Conservation (phyloP, 2,797 vertebrate genomes). For the Perodicticus potto region DNA sequence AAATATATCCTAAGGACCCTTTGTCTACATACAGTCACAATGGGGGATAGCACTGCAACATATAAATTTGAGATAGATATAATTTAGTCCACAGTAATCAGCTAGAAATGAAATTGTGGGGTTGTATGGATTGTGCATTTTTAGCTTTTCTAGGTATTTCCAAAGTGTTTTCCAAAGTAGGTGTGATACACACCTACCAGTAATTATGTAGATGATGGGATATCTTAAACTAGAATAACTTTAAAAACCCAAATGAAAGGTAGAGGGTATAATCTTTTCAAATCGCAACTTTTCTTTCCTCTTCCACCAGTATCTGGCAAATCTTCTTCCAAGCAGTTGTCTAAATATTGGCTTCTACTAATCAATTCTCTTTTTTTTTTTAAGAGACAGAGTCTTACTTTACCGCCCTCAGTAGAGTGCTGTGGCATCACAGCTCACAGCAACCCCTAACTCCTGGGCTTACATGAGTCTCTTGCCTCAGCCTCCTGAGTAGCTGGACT, state of each 20-base stretch:
- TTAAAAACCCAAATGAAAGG: not conserved
- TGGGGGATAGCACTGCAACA: not conserved
- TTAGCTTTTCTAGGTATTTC: not conserved
- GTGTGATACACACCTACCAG: not conserved
- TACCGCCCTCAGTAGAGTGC: too few species aligned
- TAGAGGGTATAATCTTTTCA: not conserved
- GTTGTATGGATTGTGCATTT: not conserved
- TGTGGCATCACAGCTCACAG: too few species aligned
- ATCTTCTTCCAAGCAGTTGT: not conserved
- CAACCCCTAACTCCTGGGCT: too few species aligned
- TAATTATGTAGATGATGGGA: not conserved
- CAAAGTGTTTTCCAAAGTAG: not conserved
- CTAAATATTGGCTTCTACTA: not conserved
- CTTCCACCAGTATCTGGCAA: not conserved
- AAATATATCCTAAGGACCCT: not conserved
- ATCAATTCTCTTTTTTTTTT: not conserved
- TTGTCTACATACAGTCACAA: not conserved
- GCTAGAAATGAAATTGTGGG: not conserved
- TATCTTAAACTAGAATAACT: conserved; percentile 10
- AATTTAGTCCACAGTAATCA: not conserved
- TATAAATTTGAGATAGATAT: not conserved
- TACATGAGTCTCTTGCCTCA: too few species aligned
- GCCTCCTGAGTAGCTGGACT: too few species aligned
- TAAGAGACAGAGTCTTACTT: too few species aligned
- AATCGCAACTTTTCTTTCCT: not conserved